Conservation (phyloP, 1,140 invertebrate species). For the Lucilia sericata region DNA sequence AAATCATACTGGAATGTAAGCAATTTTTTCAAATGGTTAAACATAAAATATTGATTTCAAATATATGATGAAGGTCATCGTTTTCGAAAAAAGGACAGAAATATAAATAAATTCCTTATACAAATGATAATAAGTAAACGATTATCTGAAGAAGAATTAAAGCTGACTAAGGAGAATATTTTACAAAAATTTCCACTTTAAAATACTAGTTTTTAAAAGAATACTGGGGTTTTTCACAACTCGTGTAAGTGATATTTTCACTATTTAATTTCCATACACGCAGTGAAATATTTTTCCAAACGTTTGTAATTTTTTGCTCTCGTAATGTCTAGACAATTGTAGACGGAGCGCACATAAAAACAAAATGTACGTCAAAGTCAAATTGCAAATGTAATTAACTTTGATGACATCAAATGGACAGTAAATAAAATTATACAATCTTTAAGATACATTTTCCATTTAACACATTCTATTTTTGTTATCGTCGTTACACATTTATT, state of each 20-base stretch:
- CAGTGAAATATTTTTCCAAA: background rate
- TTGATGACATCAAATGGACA: slow-evolving; percentile 15
- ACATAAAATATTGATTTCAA: slow-evolving; percentile 14
- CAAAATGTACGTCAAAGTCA: background rate
- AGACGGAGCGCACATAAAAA: background rate
- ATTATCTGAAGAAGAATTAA: no score
- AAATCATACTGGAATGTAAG: background rate
- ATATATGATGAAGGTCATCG: slow-evolving; percentile 5
- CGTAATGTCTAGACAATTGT: background rate
- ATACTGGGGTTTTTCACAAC: no score
- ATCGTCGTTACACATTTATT: no score
- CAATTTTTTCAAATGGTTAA: background rate
- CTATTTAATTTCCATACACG: background rate
- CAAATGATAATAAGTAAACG: no score
- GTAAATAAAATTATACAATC: background rate
- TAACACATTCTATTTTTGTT: background rate
- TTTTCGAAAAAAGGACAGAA: background rate
- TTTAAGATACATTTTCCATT: background rate
- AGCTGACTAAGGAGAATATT: no score
- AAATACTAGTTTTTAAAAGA: no score
- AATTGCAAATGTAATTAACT: slow-evolving; percentile 20
- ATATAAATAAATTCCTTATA: no score
- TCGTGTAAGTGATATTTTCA: background rate
- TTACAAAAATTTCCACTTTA: no score
- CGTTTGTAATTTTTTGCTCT: background rate